phyloP scores from a whole-genome alignment of 37 sponge, comb jelly and placozoan genomes.

The Cladorhizidae sp. region DNA sequence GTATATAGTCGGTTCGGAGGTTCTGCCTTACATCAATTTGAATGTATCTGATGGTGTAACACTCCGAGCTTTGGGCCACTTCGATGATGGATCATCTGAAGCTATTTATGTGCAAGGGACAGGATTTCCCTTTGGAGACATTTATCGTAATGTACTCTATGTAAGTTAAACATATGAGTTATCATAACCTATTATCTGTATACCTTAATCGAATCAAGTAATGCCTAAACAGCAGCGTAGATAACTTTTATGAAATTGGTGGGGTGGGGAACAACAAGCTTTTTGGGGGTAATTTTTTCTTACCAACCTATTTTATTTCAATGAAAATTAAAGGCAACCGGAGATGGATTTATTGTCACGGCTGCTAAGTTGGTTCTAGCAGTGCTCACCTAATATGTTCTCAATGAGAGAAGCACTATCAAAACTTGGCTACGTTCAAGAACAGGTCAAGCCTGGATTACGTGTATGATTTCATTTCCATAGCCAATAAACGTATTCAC shows the following conservation, averaged over 20 bases:
- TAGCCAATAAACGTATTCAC: too few species aligned
- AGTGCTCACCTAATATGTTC: too few species aligned
- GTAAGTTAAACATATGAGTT: slow-evolving; percentile 11
- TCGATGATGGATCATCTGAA: slow-evolving; percentile 48
- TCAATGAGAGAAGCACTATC: too few species aligned
- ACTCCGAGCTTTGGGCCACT: slow-evolving; percentile 8
- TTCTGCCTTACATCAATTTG: background rate
- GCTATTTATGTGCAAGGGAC: slow-evolving; percentile 14
- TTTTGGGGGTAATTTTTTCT: too few species aligned
- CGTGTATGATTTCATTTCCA: too few species aligned
- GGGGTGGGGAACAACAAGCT: too few species aligned
- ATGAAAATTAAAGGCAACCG: background rate
- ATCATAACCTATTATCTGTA: background rate
- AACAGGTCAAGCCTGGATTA: too few species aligned
- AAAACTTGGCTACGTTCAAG: too few species aligned
- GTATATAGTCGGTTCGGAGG: background rate
- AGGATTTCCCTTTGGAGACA: slow-evolving; percentile 49
- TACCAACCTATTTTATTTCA: background rate
- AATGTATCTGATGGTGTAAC: background rate
- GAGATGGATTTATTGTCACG: too few species aligned
- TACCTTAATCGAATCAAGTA: background rate
- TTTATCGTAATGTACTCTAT: slow-evolving; percentile 8
- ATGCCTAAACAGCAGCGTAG: background rate
- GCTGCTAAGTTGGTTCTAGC: too few species aligned
- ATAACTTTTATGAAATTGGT: background rate